phyloP scores from a whole-genome alignment of 2,888 invertebrate species.

The Luperina nickerlii region DNA sequence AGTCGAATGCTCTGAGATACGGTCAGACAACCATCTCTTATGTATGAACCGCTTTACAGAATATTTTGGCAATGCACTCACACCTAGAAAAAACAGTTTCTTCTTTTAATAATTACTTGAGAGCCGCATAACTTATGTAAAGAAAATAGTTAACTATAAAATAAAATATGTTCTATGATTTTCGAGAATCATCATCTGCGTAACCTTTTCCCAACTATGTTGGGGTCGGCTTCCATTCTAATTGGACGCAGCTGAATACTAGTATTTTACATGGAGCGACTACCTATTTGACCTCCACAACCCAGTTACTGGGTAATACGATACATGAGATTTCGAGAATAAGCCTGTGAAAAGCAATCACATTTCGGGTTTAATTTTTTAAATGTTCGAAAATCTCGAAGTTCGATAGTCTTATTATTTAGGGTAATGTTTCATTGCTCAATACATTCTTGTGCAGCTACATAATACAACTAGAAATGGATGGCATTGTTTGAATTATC shows the following conservation, averaged over 20 bases:
- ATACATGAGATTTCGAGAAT: background rate
- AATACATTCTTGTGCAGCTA: conserved; percentile 28
- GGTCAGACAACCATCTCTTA: background rate
- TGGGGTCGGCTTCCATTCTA: no score
- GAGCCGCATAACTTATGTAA: conserved; percentile 23
- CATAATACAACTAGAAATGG: background rate
- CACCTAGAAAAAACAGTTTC: background rate
- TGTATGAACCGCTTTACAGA: conserved; percentile 29
- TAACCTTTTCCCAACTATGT: no score
- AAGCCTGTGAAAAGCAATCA: background rate
- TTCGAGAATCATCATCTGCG: background rate
- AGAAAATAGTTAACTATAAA: background rate
- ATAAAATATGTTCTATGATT: background rate
- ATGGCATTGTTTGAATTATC: conserved; percentile 36
- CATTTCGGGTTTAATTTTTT: background rate
- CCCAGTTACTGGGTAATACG: no score
- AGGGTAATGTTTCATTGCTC: background rate
- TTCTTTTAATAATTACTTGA: background rate
- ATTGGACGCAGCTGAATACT: no score
- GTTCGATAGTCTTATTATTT: background rate
- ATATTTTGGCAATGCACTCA: conserved; percentile 36
- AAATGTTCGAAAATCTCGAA: no score
- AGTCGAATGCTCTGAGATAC: conserved; percentile 71
- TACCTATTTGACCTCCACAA: no score
- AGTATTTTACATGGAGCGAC: no score